Base-by-base conservation (phyloP, 2,797 vertebrate species). In the Lindbergichthys nudifrons region DNA sequence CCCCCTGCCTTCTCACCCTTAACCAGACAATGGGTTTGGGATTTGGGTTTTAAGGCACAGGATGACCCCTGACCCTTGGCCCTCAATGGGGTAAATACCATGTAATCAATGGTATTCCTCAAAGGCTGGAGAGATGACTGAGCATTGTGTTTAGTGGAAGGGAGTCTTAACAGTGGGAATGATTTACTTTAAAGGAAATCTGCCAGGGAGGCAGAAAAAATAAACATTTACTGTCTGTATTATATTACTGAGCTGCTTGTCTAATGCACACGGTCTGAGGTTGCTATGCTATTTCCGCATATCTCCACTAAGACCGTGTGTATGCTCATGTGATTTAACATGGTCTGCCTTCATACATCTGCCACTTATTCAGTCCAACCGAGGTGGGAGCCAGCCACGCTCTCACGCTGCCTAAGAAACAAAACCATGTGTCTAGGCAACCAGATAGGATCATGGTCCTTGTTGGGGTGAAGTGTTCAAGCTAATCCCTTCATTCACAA, bases 101-200 rank as follows among this genome's bases (percentile, higher is more conserved):
- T 93, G 96, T 96, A 97, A 96, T 96, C 97, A 98, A 97, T 96
- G 96, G 97, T 95, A 96, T 97, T 96, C 95, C 96, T 96, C 94
- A 96, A 96, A 95, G 95, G 92, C 93, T 53, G 82, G 92, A 93
- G 92, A 93, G 88, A 88, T 84, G 94, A 92, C 86, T 72, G 88
- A 77, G 88, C 86, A 87, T 91, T 92, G 92, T 88, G 81, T 89
- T 75, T 61, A 70, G 80, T 78, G 83, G 83, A 88, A 77, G 76
- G 71, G 65, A 73, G 76, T 63, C 74, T 71, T 60, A 83, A 87
- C 80, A 87, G 85, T 79, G 75, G 80, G 88, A 92, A 88, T 86
- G 65, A 89, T 89, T 89, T 77, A 87, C 85, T 81, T 83, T 73
- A 18, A 70, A 59, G 65, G 70, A 70, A 59, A 72, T 70, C 84